Percentiles rank a stretch among this genome's conserved stretches.
These are phyloP conservation scores for Cotesia chilonis DNA, from an alignment of 1,140 invertebrate genomes.

Conservation along the genomic window DNA sequence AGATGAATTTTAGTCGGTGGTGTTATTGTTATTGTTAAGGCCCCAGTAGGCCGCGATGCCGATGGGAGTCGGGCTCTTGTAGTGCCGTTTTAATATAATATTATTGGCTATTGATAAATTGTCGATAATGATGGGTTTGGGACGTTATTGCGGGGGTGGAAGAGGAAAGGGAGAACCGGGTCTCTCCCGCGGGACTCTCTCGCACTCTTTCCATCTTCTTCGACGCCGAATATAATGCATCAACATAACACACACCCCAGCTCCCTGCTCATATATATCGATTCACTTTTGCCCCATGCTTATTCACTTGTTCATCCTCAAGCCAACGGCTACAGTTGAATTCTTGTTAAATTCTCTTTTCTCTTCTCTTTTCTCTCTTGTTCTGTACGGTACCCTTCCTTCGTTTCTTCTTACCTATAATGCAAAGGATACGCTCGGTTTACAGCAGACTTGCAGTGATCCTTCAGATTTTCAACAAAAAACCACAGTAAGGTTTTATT, in stretches of 20 bases:
- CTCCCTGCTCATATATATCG: slow-evolving; percentile 10
- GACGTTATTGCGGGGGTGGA: slow-evolving; percentile 21
- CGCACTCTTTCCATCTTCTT: slow-evolving; percentile 16
- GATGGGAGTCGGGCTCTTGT: slow-evolving; percentile 27
- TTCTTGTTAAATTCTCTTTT: slow-evolving; percentile 31
- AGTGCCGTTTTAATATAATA: slow-evolving; percentile 66
- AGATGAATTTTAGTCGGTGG: slow-evolving; percentile 2
- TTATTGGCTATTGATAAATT: slow-evolving; percentile 69
- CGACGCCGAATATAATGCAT: slow-evolving; percentile 8
- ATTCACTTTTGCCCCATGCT: slow-evolving; percentile 7
- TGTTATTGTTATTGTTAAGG: slow-evolving; percentile 36
- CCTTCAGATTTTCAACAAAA: too few relatives aligned
- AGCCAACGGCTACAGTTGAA: slow-evolving; percentile 28
- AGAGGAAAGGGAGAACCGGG: slow-evolving; percentile 5
- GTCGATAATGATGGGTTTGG: slow-evolving; percentile 66
- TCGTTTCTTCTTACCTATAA: too few relatives aligned
- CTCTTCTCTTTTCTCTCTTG: slow-evolving; percentile 18
- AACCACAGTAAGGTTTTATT: too few relatives aligned
- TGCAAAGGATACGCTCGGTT: too few relatives aligned
- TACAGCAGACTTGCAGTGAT: too few relatives aligned
- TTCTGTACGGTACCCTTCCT: too few relatives aligned
- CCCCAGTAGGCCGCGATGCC: slow-evolving; percentile 34
- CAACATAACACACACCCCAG: slow-evolving; percentile 6
- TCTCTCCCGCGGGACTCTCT: slow-evolving; percentile 22
- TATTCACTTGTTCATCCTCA: slow-evolving; percentile 15